A percentile compares a stretch with the other conserved stretches of the same genome.
These are phyloP conservation scores for Tricholauxania praeusta DNA, from an alignment of 2,888 invertebrate species.

Conservation along the genomic window DNA sequence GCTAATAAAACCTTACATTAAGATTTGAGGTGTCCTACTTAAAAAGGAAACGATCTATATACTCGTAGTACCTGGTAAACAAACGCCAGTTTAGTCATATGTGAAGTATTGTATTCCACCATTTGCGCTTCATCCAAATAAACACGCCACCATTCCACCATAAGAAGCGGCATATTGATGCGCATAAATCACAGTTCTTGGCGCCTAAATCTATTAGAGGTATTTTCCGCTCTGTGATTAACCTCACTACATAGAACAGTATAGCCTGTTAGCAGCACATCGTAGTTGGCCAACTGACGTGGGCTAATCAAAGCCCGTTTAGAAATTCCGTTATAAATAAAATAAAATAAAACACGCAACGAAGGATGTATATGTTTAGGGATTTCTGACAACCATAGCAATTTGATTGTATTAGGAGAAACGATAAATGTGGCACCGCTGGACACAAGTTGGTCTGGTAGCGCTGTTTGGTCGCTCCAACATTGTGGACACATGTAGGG, in stretches of 20 bases:
- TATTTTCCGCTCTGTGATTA: slow-evolving; percentile 71
- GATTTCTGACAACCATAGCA: slow-evolving; percentile 82
- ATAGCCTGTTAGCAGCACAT: slow-evolving; percentile 82
- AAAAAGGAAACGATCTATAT: background rate
- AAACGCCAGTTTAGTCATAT: slow-evolving; percentile 70
- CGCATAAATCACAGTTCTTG: slow-evolving; percentile 74
- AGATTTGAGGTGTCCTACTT: background rate
- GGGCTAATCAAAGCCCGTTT: slow-evolving; percentile 70
- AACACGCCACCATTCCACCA: slow-evolving; percentile 82
- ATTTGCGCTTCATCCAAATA: slow-evolving; percentile 86
- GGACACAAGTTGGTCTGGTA: slow-evolving; percentile 50
- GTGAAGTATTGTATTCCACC: slow-evolving; percentile 74
- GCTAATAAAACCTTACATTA: slow-evolving; percentile 58
- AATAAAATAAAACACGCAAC: slow-evolving; percentile 70
- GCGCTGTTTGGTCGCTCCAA: slow-evolving; percentile 67
- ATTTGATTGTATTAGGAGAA: slow-evolving; percentile 75
- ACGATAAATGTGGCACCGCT: slow-evolving; percentile 79
- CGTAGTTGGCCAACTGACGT: slow-evolving; percentile 73
- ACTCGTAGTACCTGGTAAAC: slow-evolving; percentile 57
- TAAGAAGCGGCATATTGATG: slow-evolving; percentile 75
- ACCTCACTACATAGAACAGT: slow-evolving; percentile 74
- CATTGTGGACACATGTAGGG: slow-evolving; percentile 77
- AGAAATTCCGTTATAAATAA: slow-evolving; percentile 70
- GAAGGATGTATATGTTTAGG: slow-evolving; percentile 69
- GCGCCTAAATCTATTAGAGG: slow-evolving; percentile 67